Evolutionary conservation across 2,113 vertebrate genomes (phyloP), one percentile per base, ranked within the genome.

Genomic region (Otis tarda): DNA sequence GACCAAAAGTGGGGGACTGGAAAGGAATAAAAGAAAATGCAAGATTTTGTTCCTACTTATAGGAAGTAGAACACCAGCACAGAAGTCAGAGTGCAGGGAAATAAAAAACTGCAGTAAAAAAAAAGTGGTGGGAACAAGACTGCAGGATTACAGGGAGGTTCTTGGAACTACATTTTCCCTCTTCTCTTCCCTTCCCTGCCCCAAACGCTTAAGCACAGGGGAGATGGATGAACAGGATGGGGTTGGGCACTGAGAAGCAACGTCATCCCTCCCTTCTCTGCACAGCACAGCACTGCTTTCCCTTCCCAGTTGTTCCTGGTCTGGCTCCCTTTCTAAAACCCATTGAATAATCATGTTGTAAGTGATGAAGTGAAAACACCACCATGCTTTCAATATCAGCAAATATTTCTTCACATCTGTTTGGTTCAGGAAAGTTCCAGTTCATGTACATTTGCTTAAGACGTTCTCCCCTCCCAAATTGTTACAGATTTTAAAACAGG

Each of bases 401-500:
- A 92, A 90, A 59, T 60, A 85, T 61, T 86, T 92, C 60, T 81
- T 93, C 89, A 86, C 71, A 83, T 73, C 49, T 67, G 5, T 70
- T 86, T 89, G 27, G 55, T 87, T 93, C 83, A 83, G 68, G 68
- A 37, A 92, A 70, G 43, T 67, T 90, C 76, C 30, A 4, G 4
- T 70, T 91, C 70, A 55, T 14, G 13, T 83, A 80, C 49, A 43
- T 86, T 92, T 90, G 67, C 59, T 80, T 69, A 74, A 57, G 13
- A 55, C 1, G 4, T 39, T 83, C 78, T 91, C 70, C 45, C 31
- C 59, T 92, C 63, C 37, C 43, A 69, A 73, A 86, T 7, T 37
- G 25, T 83, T 92, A 55, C 88, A 96, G 53, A 85, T 90, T 87
- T 92, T 60, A 76, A 85, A 85, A 59, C 18, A 64, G 60, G 75